phyloP scores from a whole-genome alignment of 1,140 invertebrate genomes.

The Drosophila rufa region DNA sequence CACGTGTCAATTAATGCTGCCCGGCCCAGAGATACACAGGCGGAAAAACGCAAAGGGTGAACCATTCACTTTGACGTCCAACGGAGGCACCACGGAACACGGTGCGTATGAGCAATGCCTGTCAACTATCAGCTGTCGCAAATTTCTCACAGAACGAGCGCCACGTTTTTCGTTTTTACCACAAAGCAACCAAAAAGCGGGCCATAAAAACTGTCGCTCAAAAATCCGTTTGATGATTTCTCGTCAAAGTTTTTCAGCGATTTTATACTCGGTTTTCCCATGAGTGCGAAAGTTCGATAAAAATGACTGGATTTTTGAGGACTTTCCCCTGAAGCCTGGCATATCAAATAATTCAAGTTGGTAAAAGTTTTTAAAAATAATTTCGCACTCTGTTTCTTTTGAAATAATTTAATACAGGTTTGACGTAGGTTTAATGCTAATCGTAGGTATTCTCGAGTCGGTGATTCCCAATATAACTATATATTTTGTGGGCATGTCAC shows the following conservation, averaged over 20 bases:
- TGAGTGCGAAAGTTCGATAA: slow-evolving; percentile 9
- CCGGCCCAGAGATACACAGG: slow-evolving; percentile 43
- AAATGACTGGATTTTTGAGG: slow-evolving; percentile 13
- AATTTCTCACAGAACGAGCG: slow-evolving; percentile 43
- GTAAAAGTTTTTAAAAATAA: background rate
- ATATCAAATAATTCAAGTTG: background rate
- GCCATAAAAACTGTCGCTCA: slow-evolving; percentile 60
- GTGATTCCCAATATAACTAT: background rate
- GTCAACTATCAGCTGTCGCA: slow-evolving; percentile 60
- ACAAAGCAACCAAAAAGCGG: slow-evolving; percentile 19
- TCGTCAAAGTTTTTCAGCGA: slow-evolving; percentile 36
- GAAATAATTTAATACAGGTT: too few relatives aligned
- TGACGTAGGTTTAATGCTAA: background rate
- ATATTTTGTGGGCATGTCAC: slow-evolving; percentile 33
- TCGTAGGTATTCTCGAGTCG: background rate
- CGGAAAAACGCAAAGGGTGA: slow-evolving; percentile 37
- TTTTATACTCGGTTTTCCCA: slow-evolving; percentile 13
- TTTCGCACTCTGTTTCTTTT: background rate
- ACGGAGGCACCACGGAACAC: slow-evolving; percentile 24
- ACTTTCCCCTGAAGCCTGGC: background rate
- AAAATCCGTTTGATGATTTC: slow-evolving; percentile 67
- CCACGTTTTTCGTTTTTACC: slow-evolving; percentile 16
- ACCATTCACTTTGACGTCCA: slow-evolving; percentile 56
- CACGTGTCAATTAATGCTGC: slow-evolving; percentile 79
- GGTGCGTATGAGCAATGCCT: slow-evolving; percentile 68